phyloP scores from a whole-genome alignment of 1,140 invertebrate genomes.

The Caenorhabditis remanei region DNA sequence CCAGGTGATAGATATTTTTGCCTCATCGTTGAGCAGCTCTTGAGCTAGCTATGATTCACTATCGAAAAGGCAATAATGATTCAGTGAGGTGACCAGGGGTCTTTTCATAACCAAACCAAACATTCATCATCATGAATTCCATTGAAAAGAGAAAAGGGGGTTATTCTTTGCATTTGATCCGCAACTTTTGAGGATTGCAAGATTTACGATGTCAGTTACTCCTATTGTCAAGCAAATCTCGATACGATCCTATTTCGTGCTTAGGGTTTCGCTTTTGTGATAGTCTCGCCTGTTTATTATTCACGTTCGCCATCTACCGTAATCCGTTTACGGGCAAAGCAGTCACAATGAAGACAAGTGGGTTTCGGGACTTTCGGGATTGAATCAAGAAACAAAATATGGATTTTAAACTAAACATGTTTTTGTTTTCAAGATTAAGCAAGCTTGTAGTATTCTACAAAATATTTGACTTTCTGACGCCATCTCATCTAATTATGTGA shows the following conservation, averaged over 20 bases:
- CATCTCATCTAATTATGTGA: slow-evolving; percentile 45
- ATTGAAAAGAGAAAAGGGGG: background rate
- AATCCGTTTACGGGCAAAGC: slow-evolving; percentile 6
- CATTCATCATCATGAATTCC: slow-evolving; percentile 25
- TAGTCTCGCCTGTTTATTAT: slow-evolving; percentile 55
- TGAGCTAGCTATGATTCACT: background rate
- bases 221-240: slow-evolving; percentile 54
- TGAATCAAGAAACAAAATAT: background rate
- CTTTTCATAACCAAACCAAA: slow-evolving; percentile 28
- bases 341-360: background rate
- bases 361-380: background rate
- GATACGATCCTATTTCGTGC: slow-evolving; percentile 28
- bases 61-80: slow-evolving; percentile 47
- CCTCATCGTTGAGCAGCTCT: slow-evolving; percentile 30
- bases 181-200: slow-evolving; percentile 49
- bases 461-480: slow-evolving; percentile 44
- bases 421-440: no score
- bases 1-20: slow-evolving; percentile 4
- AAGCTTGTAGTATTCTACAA: background rate
- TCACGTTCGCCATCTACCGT: slow-evolving; percentile 44
- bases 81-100: background rate
- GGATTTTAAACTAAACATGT: no score
- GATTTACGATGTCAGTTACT: slow-evolving; percentile 52
- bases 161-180: slow-evolving; percentile 45
- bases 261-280: slow-evolving; percentile 40